Conservation (phyloP, 2,797 vertebrate genomes). For the Enteromius viviparus region DNA sequence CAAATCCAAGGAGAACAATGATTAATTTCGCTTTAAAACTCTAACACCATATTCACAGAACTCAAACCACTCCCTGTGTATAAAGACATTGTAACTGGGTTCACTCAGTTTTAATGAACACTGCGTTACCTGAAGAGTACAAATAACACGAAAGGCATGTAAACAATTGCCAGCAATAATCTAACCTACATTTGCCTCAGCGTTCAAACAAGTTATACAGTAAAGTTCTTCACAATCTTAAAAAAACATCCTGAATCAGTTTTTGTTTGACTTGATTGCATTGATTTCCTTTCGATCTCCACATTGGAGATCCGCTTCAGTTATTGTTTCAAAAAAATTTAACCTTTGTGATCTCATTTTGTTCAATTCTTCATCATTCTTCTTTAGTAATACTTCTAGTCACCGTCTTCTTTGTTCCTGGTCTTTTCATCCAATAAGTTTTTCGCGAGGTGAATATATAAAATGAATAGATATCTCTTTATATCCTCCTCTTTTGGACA, state of each 20-base stretch:
- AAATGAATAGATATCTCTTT: neutral
- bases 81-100: neutral
- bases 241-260: neutral
- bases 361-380: neutral
- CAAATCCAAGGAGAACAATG: neutral
- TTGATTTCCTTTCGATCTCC: neutral
- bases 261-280: neutral
- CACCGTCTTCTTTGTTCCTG: neutral
- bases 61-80: neutral
- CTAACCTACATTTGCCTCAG: neutral
- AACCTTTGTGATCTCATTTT: neutral
- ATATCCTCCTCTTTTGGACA: neutral
- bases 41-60: neutral
- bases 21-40: neutral
- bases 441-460: neutral
- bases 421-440: neutral
- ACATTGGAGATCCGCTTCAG: neutral
- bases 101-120: constrained; percentile 6
- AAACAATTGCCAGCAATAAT: neutral
- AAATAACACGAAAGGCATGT: constrained; percentile 4
- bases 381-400: neutral
- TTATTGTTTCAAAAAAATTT: neutral
- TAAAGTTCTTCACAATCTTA: neutral
- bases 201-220: neutral
- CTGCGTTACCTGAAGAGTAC: neutral